Percentiles rank a stretch among this genome's conserved stretches.
These are phyloP conservation scores for Tyria jacobaeae DNA, from an alignment of 2,888 invertebrate genomes.

Conservation along the genomic window DNA sequence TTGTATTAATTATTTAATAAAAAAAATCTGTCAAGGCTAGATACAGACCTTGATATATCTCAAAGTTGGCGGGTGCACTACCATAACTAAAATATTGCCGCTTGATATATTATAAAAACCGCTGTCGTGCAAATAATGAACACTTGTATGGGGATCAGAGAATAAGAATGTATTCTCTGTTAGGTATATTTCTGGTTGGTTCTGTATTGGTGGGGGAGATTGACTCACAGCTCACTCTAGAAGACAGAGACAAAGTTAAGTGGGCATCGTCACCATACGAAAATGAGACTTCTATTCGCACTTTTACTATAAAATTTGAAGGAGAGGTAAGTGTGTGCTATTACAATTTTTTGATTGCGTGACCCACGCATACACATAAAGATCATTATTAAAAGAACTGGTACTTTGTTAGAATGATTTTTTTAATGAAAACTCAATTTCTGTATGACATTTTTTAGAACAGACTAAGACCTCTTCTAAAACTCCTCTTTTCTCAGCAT, in stretches of 20 bases:
- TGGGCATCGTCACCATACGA: background rate
- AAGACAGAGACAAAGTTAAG: background rate
- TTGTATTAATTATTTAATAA: too few relatives aligned
- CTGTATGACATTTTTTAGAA: too few relatives aligned
- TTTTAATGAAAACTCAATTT: too few relatives aligned
- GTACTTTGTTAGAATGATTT: too few relatives aligned
- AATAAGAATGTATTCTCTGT: background rate
- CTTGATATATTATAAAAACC: background rate
- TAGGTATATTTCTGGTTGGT: constrained; percentile 2
- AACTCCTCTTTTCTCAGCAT: too few relatives aligned
- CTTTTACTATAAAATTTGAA: constrained; percentile 4
- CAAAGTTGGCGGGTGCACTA: background rate
- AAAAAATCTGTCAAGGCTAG: too few relatives aligned
- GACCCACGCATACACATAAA: too few relatives aligned
- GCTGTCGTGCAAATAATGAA: background rate
- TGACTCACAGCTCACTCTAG: background rate
- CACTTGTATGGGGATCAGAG: background rate
- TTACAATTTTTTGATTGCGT: too few relatives aligned
- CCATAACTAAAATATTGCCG: background rate
- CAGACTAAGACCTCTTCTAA: too few relatives aligned
- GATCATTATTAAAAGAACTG: too few relatives aligned
- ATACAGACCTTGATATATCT: background rate
- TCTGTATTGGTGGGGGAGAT: constrained; percentile 2
- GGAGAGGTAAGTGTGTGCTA: constrained; percentile 6
- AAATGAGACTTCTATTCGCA: constrained; percentile 4